Percentiles rank a stretch among this genome's conserved stretches.
These are phyloP conservation scores for Pelecanus crispus DNA, from an alignment of 2,113 vertebrate genomes.

Conservation along the genomic window DNA sequence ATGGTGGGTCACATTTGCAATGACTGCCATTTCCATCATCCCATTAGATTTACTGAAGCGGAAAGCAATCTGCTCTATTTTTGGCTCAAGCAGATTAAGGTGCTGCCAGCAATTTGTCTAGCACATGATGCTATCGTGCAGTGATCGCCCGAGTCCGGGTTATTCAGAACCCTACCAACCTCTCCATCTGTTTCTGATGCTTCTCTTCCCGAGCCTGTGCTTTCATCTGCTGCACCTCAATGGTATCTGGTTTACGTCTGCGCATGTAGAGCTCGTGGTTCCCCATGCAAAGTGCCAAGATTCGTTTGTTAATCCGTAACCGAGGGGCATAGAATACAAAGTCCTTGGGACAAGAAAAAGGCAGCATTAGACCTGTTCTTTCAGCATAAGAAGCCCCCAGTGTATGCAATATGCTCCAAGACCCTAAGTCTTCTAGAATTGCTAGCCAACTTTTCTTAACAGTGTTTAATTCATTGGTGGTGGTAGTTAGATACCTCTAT, in stretches of 20 bases:
- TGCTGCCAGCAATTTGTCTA: not conserved
- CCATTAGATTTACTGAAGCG: not conserved
- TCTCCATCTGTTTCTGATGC: conserved; percentile 96
- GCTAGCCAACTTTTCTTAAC: not conserved
- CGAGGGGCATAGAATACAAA: conserved; percentile 96
- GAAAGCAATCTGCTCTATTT: not conserved
- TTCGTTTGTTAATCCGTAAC: conserved; percentile 95
- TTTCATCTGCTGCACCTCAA: conserved; percentile 99
- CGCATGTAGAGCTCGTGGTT: conserved; percentile 98
- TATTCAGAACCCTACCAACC: conserved; percentile 64
- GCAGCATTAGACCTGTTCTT: not conserved
- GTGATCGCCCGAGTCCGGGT: not conserved
- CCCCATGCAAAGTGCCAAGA: conserved; percentile 96
- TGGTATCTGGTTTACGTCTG: conserved; percentile 93
- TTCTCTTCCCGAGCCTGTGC: conserved; percentile 95
- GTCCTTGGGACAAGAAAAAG: conserved; percentile 73
- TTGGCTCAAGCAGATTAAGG: not conserved
- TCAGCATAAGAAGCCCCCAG: not conserved
- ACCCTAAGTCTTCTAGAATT: not conserved
- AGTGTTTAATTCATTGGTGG: not conserved
- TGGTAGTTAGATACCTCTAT: not conserved
- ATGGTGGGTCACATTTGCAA: not conserved
- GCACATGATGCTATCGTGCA: not conserved
- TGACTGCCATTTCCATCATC: not conserved
- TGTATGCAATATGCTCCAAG: not conserved